A percentile compares a stretch with the other conserved stretches of the same genome.
Evolutionary conservation across 2,888 invertebrate genomes (phyloP).

Genomic region (Nudaria mundana): DNA sequence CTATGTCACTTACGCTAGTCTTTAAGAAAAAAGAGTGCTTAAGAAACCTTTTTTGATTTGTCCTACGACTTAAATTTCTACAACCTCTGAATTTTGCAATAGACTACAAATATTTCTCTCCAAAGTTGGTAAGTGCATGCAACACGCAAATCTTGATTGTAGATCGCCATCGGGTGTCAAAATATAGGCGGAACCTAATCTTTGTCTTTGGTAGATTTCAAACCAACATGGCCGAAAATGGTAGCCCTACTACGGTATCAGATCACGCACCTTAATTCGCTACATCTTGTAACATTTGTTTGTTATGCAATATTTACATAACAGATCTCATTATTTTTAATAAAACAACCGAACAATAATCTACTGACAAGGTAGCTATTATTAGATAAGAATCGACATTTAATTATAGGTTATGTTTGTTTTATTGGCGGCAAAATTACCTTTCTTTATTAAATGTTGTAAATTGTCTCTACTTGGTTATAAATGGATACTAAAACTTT

Average conservation of each 20-base stretch:
- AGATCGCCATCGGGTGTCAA: neutral
- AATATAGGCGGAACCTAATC: neutral
- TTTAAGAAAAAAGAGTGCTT: neutral
- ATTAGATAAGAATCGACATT: conserved; percentile 51
- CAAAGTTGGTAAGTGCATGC: too few species aligned
- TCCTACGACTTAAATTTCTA: too few species aligned
- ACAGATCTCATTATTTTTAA: conserved; percentile 22
- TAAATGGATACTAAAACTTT: too few species aligned
- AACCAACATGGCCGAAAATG: neutral
- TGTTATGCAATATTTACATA: conserved; percentile 19
- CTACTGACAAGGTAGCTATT: conserved; percentile 4
- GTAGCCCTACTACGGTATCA: neutral
- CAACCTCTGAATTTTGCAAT: too few species aligned
- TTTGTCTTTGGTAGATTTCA: neutral
- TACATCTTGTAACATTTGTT: neutral
- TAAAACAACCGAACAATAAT: conserved; percentile 3
- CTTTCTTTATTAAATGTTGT: too few species aligned
- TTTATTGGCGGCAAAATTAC: too few species aligned
- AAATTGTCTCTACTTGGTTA: too few species aligned
- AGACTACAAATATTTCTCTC: too few species aligned
- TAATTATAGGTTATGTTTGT: conserved; percentile 45
- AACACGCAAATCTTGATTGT: too few species aligned
- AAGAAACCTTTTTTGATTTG: neutral
- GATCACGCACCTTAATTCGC: neutral
- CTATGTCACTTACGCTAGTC: too few species aligned